Evolutionary conservation across 2,113 vertebrate genomes (phyloP), one percentile per base, ranked within the genome.

Genomic region (Pangasianodon hypophthalmus): DNA sequence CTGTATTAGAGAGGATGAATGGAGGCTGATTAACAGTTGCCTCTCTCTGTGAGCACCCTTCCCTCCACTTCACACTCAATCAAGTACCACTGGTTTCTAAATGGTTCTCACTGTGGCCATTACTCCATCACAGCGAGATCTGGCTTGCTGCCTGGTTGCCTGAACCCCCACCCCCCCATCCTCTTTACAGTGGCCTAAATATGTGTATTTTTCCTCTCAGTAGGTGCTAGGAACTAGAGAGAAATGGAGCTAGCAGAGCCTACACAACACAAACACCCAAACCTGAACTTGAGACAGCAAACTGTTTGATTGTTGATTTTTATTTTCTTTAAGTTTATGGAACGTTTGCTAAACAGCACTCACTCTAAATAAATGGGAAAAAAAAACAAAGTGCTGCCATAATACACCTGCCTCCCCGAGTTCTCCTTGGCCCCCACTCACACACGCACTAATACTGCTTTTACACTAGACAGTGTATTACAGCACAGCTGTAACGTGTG

Each of bases 11-110:
- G 13, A 50, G 46, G 46, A 77, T 46, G 21, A 77, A 77, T 73
- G 71, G 44, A 79, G 75, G 16, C 44, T 79, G 44, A 29, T 29
- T 29, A 79, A 79, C 21, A 77, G 41, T 46, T 46, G 88, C 64
- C 69, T 75, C 91, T 85, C 67, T 69, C 75, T 62, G 50, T 88
- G 90, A 86, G 62, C 11, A 73, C 80, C 81, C 75, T 89, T 77
- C 80, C 87, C 58, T 87, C 88, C 37, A 54, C 90, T 90, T 92
- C 87, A 91, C n/a, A 80, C 90, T 79, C 85, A 88, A 83, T 90
- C 52, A 84, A 90, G 88, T 79, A 69, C 71, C 56, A 87, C 90
- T 88, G 79, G 88, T 88, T 73, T 73, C 69, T 88, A 91, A 92
- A 87, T 44, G 73, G 88, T 48, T 54, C 90, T 88, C 60, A 46